phyloP scores from a whole-genome alignment of 2,888 invertebrate genomes.

The Tenthredo distinguenda region DNA sequence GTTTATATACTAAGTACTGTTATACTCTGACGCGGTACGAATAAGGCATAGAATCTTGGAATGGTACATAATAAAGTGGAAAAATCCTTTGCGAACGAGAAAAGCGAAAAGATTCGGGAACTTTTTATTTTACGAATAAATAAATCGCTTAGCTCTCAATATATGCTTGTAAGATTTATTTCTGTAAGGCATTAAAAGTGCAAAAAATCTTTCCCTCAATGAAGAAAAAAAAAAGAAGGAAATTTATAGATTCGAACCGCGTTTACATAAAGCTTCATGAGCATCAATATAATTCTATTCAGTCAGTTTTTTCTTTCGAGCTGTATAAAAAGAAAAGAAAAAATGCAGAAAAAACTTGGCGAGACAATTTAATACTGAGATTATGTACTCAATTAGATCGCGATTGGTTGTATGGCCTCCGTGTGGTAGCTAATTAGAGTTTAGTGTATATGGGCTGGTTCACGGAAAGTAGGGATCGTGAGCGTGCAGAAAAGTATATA shows the following conservation, averaged over 20 bases:
- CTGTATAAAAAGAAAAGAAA: background rate
- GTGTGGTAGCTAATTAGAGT: conserved; percentile 36
- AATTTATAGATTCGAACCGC: no score
- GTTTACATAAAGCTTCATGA: no score
- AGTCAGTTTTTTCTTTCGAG: background rate
- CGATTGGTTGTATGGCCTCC: conserved; percentile 16
- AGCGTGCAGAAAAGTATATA: conserved; percentile 43
- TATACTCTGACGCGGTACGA: background rate
- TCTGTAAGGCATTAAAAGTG: background rate
- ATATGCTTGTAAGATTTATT: background rate
- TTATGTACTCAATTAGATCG: conserved; percentile 44
- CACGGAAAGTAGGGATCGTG: background rate
- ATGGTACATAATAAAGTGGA: background rate
- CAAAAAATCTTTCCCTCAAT: background rate
- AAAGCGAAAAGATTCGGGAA: background rate
- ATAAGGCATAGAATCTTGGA: background rate
- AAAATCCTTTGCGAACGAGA: background rate
- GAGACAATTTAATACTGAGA: conserved; percentile 28
- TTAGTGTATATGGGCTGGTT: conserved; percentile 11
- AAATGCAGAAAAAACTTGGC: background rate
- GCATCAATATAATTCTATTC: background rate
- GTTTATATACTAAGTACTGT: background rate
- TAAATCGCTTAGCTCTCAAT: background rate
- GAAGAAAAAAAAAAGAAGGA: no score
- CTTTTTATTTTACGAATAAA: background rate